These are phyloP conservation scores for Goniozus legneri DNA, from an alignment of 1,140 invertebrate genomes.

Conservation along the genomic window DNA sequence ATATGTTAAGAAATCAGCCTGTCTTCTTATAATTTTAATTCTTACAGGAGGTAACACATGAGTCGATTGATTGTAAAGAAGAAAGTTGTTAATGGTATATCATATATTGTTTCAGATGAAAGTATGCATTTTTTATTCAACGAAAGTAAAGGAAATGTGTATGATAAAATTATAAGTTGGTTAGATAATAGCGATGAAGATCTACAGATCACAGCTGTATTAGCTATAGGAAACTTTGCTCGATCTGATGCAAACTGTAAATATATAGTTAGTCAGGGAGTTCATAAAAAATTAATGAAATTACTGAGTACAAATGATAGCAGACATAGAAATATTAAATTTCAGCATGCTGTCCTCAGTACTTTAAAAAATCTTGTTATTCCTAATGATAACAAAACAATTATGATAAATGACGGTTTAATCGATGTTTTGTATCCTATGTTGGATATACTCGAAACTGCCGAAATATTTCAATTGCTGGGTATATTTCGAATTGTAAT, in stretches of 20 bases:
- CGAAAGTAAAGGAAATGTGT: conserved; percentile 68
- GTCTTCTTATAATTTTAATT: conserved; percentile 79
- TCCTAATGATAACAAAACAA: conserved; percentile 70
- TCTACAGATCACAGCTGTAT: conserved; percentile 73
- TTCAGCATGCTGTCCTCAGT: conserved; percentile 80
- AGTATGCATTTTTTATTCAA: conserved; percentile 80
- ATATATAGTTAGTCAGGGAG: conserved; percentile 74
- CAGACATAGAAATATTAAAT: conserved; percentile 63
- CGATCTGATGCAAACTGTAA: conserved; percentile 80
- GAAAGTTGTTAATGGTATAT: conserved; percentile 6
- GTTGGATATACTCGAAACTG: conserved; percentile 68
- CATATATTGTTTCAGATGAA: conserved; percentile 63
- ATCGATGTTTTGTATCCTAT: conserved; percentile 70
- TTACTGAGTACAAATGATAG: conserved; percentile 59
- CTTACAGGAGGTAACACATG: conserved; percentile 71
- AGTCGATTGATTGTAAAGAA: conserved; percentile 5
- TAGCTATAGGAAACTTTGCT: conserved; percentile 88
- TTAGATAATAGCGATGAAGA: conserved; percentile 70
- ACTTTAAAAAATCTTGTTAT: conserved; percentile 82
- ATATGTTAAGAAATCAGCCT: conserved; percentile 75
- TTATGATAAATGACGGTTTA: conserved; percentile 69
- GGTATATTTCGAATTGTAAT: conserved; percentile 83
- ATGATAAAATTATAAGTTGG: conserved; percentile 72
- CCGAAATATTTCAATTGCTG: conserved; percentile 73
- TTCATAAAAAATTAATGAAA: conserved; percentile 71